Base-by-base conservation (phyloP, 2,797 vertebrate species). In the Arnoldichthys spilopterus region DNA sequence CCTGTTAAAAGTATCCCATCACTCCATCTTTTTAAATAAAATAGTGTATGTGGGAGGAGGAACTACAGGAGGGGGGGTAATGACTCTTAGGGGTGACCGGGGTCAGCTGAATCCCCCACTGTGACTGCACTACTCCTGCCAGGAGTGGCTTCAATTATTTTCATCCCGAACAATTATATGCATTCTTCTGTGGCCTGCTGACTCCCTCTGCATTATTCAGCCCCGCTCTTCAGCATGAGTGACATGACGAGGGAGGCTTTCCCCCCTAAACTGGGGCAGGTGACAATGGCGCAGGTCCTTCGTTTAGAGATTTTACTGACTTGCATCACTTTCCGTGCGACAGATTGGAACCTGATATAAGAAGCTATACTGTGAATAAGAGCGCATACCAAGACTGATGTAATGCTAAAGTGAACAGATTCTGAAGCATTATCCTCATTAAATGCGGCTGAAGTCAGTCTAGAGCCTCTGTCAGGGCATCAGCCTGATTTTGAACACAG, bases 1-100 rank as follows among this genome's bases (percentile, higher is more conserved):
- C 83, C 85, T 78, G 75, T 80, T 83, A 77, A 85, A 86, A 86
- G 83, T 85, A 79, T 82, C 77, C 83, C 85, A 86, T 85, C 85
- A 85, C 82, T 85, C 73, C 34, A 68, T 78, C 85, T 77, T 81
- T 84, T 77, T 82, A 76, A 82, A 75, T 81, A 78, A 73, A 84
- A 82, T 72, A 74, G 68, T 37, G 76, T 56, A 49, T 34, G 51
- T 74, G 78, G 45, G 77, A 62, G 73, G 79, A 47, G 79, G 47
- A 68, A 45, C 78, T 67, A 72, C 5, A 34, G 70, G 61, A 82
- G 70, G 79, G 79, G 22, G 78, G 73, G 81, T 84, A 84, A 84
- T 73, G 81, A 86, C 76, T 77, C 69, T 73, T 74, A 53, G 75
- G 76, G 70, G 77, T 80, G 74, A 56, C 49, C 22, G 22, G 70